Conservation (phyloP, 2,888 invertebrate species). For the Chloromyia formosa region DNA sequence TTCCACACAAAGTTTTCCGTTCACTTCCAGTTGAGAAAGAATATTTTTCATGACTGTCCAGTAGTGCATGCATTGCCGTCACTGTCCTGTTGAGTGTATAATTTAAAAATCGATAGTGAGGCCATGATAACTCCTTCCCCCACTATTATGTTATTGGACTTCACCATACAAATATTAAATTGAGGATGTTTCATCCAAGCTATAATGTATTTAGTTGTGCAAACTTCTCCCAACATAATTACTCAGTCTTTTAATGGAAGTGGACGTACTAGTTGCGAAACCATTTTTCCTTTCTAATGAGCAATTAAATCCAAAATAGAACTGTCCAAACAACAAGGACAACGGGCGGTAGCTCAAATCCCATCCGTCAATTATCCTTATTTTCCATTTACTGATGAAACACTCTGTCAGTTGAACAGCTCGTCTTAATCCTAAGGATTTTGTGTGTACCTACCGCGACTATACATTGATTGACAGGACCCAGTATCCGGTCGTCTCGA, state of each 20-base stretch:
- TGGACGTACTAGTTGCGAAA: not conserved
- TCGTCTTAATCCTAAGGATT: constrained; percentile 52
- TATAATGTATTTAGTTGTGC: too few species aligned
- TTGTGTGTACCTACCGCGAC: constrained; percentile 60
- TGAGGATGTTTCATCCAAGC: too few species aligned
- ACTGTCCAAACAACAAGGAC: not conserved
- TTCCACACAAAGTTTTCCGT: too few species aligned
- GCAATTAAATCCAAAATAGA: constrained; percentile 16
- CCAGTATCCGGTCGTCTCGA: constrained; percentile 61
- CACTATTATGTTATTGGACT: too few species aligned
- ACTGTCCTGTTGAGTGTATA: too few species aligned
- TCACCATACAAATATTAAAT: too few species aligned
- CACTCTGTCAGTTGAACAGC: constrained; percentile 53
- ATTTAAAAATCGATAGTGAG: too few species aligned
- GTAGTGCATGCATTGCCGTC: too few species aligned
- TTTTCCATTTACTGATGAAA: constrained; percentile 4
- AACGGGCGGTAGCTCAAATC: not conserved
- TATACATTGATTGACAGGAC: constrained; percentile 62
- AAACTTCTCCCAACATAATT: not conserved
- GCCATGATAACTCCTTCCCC: too few species aligned
- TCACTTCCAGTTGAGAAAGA: too few species aligned
- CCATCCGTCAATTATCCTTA: not conserved
- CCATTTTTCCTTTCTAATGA: not conserved
- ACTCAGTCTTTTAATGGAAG: not conserved
- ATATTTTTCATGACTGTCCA: too few species aligned